Percentiles rank a stretch among this genome's conserved stretches.
Conservation (phyloP, 2,888 invertebrate genomes). For the Drosophila quinaria region DNA sequence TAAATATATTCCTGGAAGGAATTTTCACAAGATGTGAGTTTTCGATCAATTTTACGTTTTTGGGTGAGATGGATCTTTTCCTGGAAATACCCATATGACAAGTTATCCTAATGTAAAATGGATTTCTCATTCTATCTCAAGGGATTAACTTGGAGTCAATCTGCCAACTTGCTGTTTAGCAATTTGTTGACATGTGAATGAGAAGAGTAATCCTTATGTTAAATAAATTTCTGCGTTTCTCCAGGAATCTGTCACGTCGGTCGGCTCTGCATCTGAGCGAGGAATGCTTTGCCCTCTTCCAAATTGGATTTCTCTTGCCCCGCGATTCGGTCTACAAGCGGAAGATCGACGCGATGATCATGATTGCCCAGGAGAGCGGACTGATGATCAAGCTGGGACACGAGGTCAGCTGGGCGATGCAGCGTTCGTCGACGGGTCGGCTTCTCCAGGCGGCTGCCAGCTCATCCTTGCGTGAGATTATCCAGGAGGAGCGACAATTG, state of each 20-base stretch:
- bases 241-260: constrained; percentile 87
- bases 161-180: neutral
- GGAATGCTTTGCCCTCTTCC: constrained; percentile 91
- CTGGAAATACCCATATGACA: too few species aligned
- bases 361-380: constrained; percentile 89
- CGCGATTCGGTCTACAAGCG: constrained; percentile 89
- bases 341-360: constrained; percentile 88
- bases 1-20: too few species aligned
- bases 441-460: constrained; percentile 88
- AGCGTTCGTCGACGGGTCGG: constrained; percentile 88
- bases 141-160: neutral
- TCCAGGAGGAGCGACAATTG: constrained; percentile 90
- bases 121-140: too few species aligned
- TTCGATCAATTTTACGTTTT: too few species aligned
- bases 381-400: constrained; percentile 89
- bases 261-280: constrained; percentile 90
- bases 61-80: too few species aligned
- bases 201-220: neutral
- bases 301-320: constrained; percentile 89
- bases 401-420: constrained; percentile 91
- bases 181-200: neutral
- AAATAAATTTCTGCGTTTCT: neutral
- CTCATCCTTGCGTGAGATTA: constrained; percentile 84
- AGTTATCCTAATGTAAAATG: too few species aligned
- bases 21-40: too few species aligned